Conservation (phyloP, 2,797 vertebrate genomes). For the Cichlasoma orientale region DNA sequence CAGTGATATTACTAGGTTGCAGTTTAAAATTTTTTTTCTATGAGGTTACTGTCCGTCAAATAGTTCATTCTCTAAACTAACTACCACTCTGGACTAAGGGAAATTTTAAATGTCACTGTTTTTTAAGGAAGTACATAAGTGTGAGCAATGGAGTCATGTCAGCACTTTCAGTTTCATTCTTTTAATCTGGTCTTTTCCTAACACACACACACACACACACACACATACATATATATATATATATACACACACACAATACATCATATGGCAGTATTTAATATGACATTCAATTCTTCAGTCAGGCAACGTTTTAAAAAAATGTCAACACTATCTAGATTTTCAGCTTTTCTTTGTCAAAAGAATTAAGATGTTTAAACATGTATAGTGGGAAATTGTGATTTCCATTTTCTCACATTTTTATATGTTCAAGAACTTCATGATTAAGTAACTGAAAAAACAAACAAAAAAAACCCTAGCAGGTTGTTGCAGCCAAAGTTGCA, state of each 20-base stretch:
- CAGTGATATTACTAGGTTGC: not conserved
- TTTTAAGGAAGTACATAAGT: not conserved
- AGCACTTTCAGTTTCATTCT: constrained; percentile 6
- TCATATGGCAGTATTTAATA: not conserved
- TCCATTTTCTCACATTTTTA: not conserved
- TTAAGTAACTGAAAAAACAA: not conserved
- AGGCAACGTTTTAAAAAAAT: not conserved
- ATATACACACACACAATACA: no score
- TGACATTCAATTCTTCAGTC: not conserved
- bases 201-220: not conserved
- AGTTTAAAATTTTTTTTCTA: not conserved
- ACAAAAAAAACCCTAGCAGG: no score
- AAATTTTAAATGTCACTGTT: not conserved
- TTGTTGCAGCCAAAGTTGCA: no score
- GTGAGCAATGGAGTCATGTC: not conserved
- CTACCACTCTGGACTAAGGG: not conserved
- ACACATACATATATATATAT: not conserved
- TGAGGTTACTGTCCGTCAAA: not conserved
- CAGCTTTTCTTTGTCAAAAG: not conserved
- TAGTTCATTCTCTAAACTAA: not conserved
- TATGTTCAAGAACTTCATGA: not conserved
- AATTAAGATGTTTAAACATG: not conserved
- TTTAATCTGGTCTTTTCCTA: not conserved
- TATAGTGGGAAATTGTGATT: not conserved
- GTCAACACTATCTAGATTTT: not conserved